Evolutionary conservation across 2,113 vertebrate species (phyloP).

Genomic region (Brienomyrus brachyistius): DNA sequence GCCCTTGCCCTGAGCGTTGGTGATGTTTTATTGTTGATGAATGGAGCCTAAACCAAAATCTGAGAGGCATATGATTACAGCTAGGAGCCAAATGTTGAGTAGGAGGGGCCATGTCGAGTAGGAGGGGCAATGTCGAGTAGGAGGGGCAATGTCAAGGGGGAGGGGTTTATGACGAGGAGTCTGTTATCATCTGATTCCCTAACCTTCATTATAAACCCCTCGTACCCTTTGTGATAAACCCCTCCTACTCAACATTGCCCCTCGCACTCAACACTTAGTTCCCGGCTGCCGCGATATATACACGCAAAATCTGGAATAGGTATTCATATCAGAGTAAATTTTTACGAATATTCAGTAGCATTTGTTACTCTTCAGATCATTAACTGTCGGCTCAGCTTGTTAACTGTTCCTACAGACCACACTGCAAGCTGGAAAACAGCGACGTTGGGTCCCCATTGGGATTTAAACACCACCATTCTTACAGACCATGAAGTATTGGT

Average conservation of each 20-base stretch:
- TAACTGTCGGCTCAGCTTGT: neutral
- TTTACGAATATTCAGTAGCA: neutral
- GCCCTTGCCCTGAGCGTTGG: neutral
- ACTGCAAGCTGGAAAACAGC: neutral
- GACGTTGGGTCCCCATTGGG: neutral
- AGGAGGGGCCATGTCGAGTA: too few relatives aligned
- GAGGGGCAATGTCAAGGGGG: too few relatives aligned
- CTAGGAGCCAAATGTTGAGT: too few relatives aligned
- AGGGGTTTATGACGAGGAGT: too few relatives aligned
- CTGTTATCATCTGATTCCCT: too few relatives aligned
- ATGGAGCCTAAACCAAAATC: neutral
- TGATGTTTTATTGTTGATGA: neutral
- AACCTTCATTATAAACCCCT: too few relatives aligned
- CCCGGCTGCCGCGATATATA: too few relatives aligned
- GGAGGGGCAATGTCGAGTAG: too few relatives aligned
- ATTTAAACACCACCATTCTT: neutral
- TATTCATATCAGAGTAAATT: neutral
- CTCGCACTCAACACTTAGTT: too few relatives aligned
- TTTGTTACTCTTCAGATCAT: neutral
- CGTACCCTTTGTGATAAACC: too few relatives aligned
- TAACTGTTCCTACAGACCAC: neutral
- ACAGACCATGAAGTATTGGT: neutral
- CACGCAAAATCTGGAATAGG: neutral
- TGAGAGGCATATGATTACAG: neutral
- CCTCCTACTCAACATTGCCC: too few relatives aligned